A percentile compares a stretch with the other conserved stretches of the same genome.
Evolutionary conservation across 2,113 vertebrate species (phyloP).

Genomic region (Dromaius novaehollandiae): DNA sequence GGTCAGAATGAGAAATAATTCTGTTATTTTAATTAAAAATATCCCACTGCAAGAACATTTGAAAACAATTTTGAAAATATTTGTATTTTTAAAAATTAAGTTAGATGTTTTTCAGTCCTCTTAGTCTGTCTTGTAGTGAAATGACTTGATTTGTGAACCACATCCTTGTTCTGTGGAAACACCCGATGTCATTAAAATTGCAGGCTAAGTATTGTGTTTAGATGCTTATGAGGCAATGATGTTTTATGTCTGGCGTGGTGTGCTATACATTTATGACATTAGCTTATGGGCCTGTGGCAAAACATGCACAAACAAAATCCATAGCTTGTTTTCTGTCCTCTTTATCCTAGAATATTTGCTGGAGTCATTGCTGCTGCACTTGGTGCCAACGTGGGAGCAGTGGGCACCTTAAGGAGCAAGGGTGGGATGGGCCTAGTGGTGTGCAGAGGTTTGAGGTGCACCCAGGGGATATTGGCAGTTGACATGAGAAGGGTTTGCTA

Average conservation of each 20-base stretch:
- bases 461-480: neutral
- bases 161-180: neutral
- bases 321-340: neutral
- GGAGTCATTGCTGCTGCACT: neutral
- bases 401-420: neutral
- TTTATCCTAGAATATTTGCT: neutral
- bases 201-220: neutral
- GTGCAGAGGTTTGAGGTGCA: neutral
- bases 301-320: neutral
- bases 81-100: neutral
- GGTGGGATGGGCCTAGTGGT: neutral
- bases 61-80: neutral
- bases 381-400: neutral
- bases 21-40: neutral
- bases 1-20: neutral
- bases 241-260: neutral
- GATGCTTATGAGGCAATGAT: neutral
- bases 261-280: neutral
- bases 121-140: neutral
- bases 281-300: neutral
- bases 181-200: neutral
- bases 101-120: neutral
- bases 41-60: neutral
- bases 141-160: neutral
- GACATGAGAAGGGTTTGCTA: neutral